Conservation (phyloP, 1,140 invertebrate species). For the Drosophila tristis region DNA sequence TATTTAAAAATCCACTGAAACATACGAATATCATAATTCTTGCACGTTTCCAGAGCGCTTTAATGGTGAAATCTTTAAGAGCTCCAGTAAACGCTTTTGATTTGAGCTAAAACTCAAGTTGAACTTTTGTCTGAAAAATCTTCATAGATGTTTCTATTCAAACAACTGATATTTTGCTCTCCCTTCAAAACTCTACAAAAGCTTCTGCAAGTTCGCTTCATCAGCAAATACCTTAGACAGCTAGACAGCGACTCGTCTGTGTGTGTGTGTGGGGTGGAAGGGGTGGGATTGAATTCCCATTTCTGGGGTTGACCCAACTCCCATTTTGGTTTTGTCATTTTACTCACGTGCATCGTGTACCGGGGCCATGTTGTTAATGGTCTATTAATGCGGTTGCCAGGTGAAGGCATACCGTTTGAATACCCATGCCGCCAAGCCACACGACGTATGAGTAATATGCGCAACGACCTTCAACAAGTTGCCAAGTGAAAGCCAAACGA, state of each 20-base stretch:
- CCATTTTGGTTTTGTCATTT: conserved; percentile 27
- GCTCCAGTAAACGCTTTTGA: too few relatives aligned
- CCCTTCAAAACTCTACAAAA: too few relatives aligned
- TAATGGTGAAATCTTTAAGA: too few relatives aligned
- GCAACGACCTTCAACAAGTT: conserved; percentile 71
- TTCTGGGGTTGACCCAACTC: conserved; percentile 11
- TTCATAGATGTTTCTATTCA: too few relatives aligned
- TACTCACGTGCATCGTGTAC: conserved; percentile 50
- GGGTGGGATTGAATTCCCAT: background rate
- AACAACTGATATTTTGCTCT: too few relatives aligned
- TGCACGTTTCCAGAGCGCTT: too few relatives aligned
- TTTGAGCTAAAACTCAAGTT: too few relatives aligned
- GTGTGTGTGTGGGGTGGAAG: background rate
- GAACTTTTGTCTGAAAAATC: too few relatives aligned
- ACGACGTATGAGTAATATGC: conserved; percentile 65
- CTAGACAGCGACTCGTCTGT: conserved; percentile 18
- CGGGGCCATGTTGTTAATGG: conserved; percentile 59
- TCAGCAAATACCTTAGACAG: conserved; percentile 6
- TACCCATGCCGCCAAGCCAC: background rate
- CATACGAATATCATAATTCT: too few relatives aligned
- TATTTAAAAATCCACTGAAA: too few relatives aligned
- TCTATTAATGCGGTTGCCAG: conserved; percentile 69
- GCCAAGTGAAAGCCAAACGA: conserved; percentile 48
- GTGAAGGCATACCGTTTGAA: conserved; percentile 12
- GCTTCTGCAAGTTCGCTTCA: background rate